phyloP scores from a whole-genome alignment of 2,888 invertebrate species.

The Tipula confusa region DNA sequence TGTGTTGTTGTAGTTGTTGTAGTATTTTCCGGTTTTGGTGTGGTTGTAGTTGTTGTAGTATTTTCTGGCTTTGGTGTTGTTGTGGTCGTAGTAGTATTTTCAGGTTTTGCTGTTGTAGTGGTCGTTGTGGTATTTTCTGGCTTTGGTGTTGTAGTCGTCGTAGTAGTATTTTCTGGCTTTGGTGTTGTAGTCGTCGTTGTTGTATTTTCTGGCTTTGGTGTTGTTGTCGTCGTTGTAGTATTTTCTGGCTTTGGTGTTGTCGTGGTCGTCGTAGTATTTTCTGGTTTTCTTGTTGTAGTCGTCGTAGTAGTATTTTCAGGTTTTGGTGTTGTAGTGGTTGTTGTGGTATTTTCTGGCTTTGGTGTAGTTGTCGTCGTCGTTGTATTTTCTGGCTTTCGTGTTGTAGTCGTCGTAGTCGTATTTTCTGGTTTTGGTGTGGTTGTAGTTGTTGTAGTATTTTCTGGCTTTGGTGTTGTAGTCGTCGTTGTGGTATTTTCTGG shows the following conservation, averaged over 20 bases:
- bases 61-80: background rate
- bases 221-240: background rate
- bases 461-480: background rate
- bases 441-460: too few relatives aligned
- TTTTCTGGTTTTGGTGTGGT: background rate
- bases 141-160: background rate
- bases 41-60: background rate
- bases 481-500: background rate
- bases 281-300: background rate
- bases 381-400: background rate
- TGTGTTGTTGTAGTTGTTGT: background rate
- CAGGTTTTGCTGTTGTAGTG: too few relatives aligned
- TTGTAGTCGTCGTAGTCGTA: background rate
- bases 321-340: background rate
- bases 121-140: background rate
- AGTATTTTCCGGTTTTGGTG: background rate
- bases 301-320: background rate
- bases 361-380: background rate
- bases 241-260: background rate
- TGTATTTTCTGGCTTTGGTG: background rate
- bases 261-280: background rate
- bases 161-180: background rate
- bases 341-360: background rate
- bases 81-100: too few relatives aligned
- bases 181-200: background rate